Base-by-base conservation (phyloP, 2,888 invertebrate species). In the Xestia sexstrigata region DNA sequence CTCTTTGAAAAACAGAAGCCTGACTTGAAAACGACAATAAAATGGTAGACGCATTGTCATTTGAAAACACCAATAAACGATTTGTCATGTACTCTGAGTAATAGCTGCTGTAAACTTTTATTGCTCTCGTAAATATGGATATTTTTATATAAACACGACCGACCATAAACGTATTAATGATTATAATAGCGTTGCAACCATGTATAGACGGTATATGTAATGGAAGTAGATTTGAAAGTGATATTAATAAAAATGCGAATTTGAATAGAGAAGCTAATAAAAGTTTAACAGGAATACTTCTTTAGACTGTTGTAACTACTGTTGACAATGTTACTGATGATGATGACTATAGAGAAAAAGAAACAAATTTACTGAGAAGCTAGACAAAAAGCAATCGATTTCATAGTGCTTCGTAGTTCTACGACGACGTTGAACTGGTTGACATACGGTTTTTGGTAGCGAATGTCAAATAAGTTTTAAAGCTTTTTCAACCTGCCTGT, bases 31-130 rank as follows among this genome's bases (percentile, higher is more conserved):
- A 78, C 58, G 35, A 9, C 45, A 74, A 65, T 79, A 70, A 70
- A 69, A 58, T 63, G 11, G 26, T 65, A 35, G 11, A 66, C n/a
- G 23, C 55, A 70, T 75, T 72, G 74, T 70, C 35, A 70, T 75
- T 69, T 73, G 35, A 47, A 55, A 76, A 76, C 60, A 45, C 58
- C 79, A 73, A 66, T 83, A 63, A 77, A 72, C 63, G 42, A 78
- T 78, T 78, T 76, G 73, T 78, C 76, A 76, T 72, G 67, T 70
- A 66, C 55, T n/a, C 26, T 67, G 60, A 76, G 42, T 81, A 77
- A 76, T 62, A 35, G 65, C 47, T 9, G 52, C 52, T 42, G 62
- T 77, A 83, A 75, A 70, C 0, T 49, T 74, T 74, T 79, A 79
- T 79, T 6, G 39, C 26, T 49, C 2, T 39, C 7, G 13, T 62